Base-by-base conservation (phyloP, 1,140 invertebrate species). In the Manduca sexta region DNA sequence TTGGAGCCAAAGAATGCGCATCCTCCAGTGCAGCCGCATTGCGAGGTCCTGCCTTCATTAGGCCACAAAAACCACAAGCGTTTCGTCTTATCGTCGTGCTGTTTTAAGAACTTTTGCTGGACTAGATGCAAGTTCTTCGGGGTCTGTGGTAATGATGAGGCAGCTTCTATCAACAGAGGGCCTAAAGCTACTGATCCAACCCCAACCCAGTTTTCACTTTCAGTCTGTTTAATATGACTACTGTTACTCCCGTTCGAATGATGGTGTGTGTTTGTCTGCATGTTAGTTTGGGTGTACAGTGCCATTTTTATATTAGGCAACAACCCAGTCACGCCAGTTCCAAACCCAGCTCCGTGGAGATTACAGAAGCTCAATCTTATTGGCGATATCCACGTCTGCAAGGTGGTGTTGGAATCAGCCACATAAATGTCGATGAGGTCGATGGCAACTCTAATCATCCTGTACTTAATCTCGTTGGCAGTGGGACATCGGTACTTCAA, bases 11-110 rank as follows among this genome's bases (percentile, higher is more conserved):
- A 99, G 84, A 99, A 99, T 11, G 88, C 87, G 73, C 96, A 98
- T 0, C 97, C 97, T 2, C 98, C 98, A 34, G 95, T 93, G 84
- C 98, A 99, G 0, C 97, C 97, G 82, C 98, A 99, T 58, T 93
- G 94, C 5, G 87, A 64, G 26, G 87, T 84, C 54, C 89, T 86
- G 5, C 88, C 86, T 64, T 93, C 91, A 55, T 87, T 88, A 0
- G 92, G 90, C 97, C 97, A 99, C 1, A 99, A 81, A 74, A 99
- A 99, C 95, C 96, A 98, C 6, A 99, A 86, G 51, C 96, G 89
- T 77, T 95, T 97, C 0, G 92, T 93, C 52, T 92, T 90, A 29
- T 92, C 91, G 84, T 99, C 98, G 69, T 99, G 97, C 8, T 91
- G 88, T 69, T 92, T 93, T 11, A 99, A 82, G 85, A 96, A 98